Base-by-base conservation (phyloP, 2,888 invertebrate species). In the Synergus itoensis region DNA sequence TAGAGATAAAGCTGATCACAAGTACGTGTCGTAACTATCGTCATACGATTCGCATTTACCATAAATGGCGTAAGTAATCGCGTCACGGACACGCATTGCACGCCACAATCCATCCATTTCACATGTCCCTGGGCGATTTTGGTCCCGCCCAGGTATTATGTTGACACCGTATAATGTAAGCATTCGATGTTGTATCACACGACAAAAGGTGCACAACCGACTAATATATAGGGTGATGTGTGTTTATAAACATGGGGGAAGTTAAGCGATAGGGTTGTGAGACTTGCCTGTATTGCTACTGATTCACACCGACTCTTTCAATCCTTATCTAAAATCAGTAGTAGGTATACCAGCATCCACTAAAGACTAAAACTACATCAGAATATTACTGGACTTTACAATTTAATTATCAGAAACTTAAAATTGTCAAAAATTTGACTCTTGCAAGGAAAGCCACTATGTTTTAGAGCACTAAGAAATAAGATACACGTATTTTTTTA, bases 211-310 rank as follows among this genome's bases (percentile, higher is more conserved):
- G 73, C 73, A 73, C 36, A 48, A 85, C 79, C 85, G 85, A 85
- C 86, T 89, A 88, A 88, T 87, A 87, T 73, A 28, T 83, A 79
- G 85, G 84, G 81, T 83, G 88, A 89, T 88, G 86, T 88, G 86
- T 89, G 87, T 88, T 89, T 88, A 87, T 88, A 89, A 88, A 89
- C 87, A 89, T 85, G 79, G 82, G 79, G 79, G 76, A 75, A 77
- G 77, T 76, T 76, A 63, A 76, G 76, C 43, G 41, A 73, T 73
- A 73, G 73, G 73, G 73, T 73, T 36, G 73, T 69, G 21, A 73
- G 73, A 53, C 53, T 73, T 36, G 73, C 16, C 36, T 28, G 21
- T 69, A n/a, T 16, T 45, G n/a, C 45, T 36, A 28, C n/a, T 53
- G n/a, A 73, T 53, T 73, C 53, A 73, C 53, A 36, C 28, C 4